Percentiles rank a stretch among this genome's conserved stretches.
Evolutionary conservation across 2,113 vertebrate genomes (phyloP).

Genomic region (Saguinus imperator): DNA sequence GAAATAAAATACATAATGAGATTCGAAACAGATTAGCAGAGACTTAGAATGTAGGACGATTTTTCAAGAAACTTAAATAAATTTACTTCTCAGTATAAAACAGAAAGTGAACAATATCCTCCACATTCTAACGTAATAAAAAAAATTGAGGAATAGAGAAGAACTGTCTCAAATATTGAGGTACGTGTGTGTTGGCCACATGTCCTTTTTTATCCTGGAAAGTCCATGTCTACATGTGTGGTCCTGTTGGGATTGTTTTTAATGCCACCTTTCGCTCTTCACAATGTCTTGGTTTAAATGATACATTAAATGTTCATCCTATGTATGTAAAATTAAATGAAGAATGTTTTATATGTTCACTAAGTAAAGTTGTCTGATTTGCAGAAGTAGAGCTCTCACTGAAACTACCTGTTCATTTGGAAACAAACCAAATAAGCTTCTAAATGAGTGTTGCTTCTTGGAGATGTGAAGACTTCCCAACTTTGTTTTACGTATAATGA

Average conservation of each 20-base stretch:
- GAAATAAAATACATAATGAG: not conserved
- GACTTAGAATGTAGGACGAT: not conserved
- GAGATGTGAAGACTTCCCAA: not conserved
- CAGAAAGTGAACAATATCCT: not conserved
- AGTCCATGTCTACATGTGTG: not conserved
- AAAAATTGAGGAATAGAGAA: not conserved
- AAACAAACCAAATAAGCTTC: not conserved
- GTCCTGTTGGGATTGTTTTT: not conserved
- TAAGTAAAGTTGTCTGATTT: not conserved
- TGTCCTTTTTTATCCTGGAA: not conserved
- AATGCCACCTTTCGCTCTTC: not conserved
- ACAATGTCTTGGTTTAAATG: not conserved
- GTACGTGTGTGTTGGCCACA: not conserved
- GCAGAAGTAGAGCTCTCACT: not conserved
- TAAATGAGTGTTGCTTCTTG: not conserved
- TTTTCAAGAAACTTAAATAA: conserved; percentile 35
- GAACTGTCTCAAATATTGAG: conserved; percentile 11
- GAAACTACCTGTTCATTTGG: not conserved
- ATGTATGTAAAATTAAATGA: not conserved
- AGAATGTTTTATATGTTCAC: not conserved
- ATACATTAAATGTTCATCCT: not conserved
- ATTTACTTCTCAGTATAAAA: conserved; percentile 15
- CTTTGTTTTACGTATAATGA: not conserved
- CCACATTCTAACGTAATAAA: not conserved
- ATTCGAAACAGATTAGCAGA: not conserved